These are phyloP conservation scores for Drepanosiphum platanoidis DNA, from an alignment of 2,888 invertebrate genomes.

Conservation along the genomic window DNA sequence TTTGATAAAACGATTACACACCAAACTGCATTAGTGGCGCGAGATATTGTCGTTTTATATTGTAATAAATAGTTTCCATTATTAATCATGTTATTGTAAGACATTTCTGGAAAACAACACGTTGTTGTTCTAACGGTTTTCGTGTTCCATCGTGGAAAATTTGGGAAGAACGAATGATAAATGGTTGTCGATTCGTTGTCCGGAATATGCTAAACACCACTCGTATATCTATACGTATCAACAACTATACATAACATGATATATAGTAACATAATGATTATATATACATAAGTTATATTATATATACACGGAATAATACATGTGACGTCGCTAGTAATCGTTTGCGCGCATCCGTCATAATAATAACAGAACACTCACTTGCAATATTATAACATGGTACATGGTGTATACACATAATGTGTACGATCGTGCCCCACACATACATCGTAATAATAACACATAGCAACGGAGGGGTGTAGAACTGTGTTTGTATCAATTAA, in stretches of 20 bases:
- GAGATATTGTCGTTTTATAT: too few species aligned
- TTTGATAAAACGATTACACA: too few species aligned
- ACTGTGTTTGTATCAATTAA: conserved; percentile 43
- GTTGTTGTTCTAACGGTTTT: neutral
- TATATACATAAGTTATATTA: too few species aligned
- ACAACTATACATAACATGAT: too few species aligned
- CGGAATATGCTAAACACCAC: neutral
- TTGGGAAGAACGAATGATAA: neutral
- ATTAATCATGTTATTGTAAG: too few species aligned
- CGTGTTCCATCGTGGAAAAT: neutral
- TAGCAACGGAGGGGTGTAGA: neutral
- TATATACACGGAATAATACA: too few species aligned
- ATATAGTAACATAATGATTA: too few species aligned
- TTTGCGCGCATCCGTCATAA: neutral
- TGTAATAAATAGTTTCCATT: too few species aligned
- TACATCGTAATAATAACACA: neutral
- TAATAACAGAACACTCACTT: neutral
- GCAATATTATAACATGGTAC: neutral
- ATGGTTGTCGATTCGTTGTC: too few species aligned
- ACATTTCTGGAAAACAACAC: neutral
- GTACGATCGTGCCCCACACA: neutral
- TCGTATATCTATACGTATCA: too few species aligned
- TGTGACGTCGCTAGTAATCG: too few species aligned
- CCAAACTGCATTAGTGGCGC: too few species aligned
- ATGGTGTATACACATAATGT: neutral